Percentiles rank a stretch among this genome's conserved stretches.
Evolutionary conservation across 2,113 vertebrate species (phyloP).

Genomic region (cattle (Bos taurus)): ARS-UCD2.0 NC_037354.1:13679501-13680000

Average conservation of each 20-base stretch:
- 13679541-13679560: not conserved
- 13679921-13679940: too few relatives aligned
- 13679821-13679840: not conserved
- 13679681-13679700: not conserved
- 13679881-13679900: too few relatives aligned
- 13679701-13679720: not conserved
- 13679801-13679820: not conserved
- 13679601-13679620: not conserved
- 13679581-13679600: not conserved
- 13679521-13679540: not conserved
- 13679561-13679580: not conserved
- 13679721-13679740: not conserved
- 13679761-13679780: not conserved
- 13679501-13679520: not conserved
- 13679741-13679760: not conserved
- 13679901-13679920: too few relatives aligned
- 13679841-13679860: conserved; percentile 19
- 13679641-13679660: not conserved
- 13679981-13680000: conserved; percentile 8
- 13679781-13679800: not conserved
- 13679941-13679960: too few relatives aligned
- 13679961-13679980: too few relatives aligned
- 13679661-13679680: not conserved
- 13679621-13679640: not conserved
- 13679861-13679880: not conserved